Conservation (phyloP, 2,888 invertebrate genomes). For the Hirtodrosophila confusa region DNA sequence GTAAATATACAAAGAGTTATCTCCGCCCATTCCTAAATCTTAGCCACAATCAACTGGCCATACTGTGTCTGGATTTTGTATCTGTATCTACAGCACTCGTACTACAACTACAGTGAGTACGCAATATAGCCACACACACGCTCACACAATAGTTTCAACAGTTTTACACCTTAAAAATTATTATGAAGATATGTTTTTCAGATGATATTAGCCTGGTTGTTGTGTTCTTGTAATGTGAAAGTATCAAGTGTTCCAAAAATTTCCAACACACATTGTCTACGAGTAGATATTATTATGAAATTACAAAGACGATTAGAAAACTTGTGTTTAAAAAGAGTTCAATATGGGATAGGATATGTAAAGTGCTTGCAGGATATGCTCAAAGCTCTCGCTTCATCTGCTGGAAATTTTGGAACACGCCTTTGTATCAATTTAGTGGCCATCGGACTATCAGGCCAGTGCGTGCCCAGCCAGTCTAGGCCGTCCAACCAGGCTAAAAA, state of each 20-base stretch:
- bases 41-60: constrained; percentile 37
- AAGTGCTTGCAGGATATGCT: constrained; percentile 45
- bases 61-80: background rate
- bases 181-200: constrained; percentile 84
- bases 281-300: constrained; percentile 34
- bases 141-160: constrained; percentile 63
- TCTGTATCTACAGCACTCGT: constrained; percentile 14
- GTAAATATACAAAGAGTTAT: constrained; percentile 66
- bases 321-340: constrained; percentile 17
- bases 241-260: constrained; percentile 23
- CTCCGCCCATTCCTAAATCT: constrained; percentile 18
- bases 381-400: constrained; percentile 6
- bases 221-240: constrained; percentile 48
- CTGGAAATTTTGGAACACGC: constrained; percentile 20
- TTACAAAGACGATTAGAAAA: constrained; percentile 62
- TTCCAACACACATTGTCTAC: constrained; percentile 11
- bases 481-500: constrained; percentile 81
- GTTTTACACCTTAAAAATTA: constrained; percentile 80
- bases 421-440: constrained; percentile 14
- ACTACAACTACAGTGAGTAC: constrained; percentile 25
- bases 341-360: constrained; percentile 54
- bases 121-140: constrained; percentile 16
- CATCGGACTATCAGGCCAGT: constrained; percentile 81
- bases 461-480: constrained; percentile 28
- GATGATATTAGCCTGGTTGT: constrained; percentile 84